phyloP scores from a whole-genome alignment of 2,113 vertebrate genomes.

The Elephantulus edwardii region DNA sequence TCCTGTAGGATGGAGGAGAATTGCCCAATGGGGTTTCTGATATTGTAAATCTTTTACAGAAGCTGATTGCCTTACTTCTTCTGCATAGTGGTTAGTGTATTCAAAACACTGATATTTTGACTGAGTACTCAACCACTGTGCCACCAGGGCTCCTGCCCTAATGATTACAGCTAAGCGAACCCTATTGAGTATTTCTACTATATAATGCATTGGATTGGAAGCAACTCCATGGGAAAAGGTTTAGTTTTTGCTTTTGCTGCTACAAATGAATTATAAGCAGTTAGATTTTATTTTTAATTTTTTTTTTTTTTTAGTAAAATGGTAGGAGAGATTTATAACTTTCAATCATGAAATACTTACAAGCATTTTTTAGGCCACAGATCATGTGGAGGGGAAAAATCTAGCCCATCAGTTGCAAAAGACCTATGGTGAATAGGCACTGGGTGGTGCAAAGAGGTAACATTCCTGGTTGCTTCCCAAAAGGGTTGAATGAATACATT shows the following conservation, averaged over 20 bases:
- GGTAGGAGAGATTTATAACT: neutral
- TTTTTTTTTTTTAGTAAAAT: no score
- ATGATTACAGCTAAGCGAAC: neutral
- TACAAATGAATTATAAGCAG: slow-evolving; percentile 5
- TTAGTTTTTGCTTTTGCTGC: no score
- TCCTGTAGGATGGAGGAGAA: no score
- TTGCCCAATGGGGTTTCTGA: no score
- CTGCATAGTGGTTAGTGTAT: no score
- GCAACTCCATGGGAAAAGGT: neutral
- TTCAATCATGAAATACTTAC: neutral
- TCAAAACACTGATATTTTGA: no score
- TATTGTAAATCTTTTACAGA: no score
- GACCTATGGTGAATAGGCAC: neutral
- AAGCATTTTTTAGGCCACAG: neutral
- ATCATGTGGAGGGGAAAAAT: slow-evolving; percentile 6
- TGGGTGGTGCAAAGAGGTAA: neutral
- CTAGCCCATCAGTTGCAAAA: neutral
- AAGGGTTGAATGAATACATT: neutral
- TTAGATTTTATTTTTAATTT: no score
- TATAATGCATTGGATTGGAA: neutral
- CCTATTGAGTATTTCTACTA: neutral
- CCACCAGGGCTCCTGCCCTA: no score
- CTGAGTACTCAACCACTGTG: no score
- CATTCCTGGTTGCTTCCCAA: neutral
- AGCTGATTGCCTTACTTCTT: no score